These are phyloP conservation scores for Ceyx erithaca DNA, from an alignment of 2,797 vertebrate genomes.

Conservation along the genomic window DNA sequence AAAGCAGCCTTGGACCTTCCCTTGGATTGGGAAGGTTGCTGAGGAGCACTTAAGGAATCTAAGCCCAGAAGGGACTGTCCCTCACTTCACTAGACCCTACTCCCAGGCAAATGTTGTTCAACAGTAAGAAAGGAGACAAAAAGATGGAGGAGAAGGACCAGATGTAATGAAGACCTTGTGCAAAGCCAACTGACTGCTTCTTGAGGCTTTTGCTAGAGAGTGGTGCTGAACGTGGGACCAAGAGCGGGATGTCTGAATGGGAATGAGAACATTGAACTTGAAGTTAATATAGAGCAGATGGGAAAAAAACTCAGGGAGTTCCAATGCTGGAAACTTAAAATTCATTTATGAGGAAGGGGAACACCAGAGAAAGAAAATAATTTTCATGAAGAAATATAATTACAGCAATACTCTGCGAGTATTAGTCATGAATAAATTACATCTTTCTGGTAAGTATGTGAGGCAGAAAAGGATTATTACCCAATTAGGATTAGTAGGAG, in stretches of 20 bases:
- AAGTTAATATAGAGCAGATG: background rate
- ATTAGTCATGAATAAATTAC: background rate
- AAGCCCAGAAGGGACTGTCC: background rate
- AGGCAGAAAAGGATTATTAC: background rate
- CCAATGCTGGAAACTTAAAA: background rate
- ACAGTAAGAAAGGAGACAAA: background rate
- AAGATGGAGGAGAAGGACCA: background rate
- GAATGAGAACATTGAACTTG: background rate
- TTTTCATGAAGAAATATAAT: background rate
- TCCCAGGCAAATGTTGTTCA: background rate
- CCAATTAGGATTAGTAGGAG: background rate
- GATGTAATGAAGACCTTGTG: background rate
- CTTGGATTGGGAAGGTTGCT: background rate
- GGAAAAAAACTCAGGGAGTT: background rate
- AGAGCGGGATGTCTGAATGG: background rate
- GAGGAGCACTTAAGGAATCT: background rate
- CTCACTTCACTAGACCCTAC: background rate
- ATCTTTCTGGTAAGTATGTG: background rate
- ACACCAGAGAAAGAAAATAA: background rate
- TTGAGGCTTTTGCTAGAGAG: background rate
- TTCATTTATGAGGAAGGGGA: background rate
- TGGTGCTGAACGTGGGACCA: accelerated
- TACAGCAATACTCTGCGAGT: background rate
- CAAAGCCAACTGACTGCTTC: background rate
- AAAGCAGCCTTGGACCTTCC: background rate